Percentiles rank a stretch among this genome's conserved stretches.
Evolutionary conservation across 2,113 vertebrate genomes (phyloP).

Genomic region (Cyanoliseus patagonus): DNA sequence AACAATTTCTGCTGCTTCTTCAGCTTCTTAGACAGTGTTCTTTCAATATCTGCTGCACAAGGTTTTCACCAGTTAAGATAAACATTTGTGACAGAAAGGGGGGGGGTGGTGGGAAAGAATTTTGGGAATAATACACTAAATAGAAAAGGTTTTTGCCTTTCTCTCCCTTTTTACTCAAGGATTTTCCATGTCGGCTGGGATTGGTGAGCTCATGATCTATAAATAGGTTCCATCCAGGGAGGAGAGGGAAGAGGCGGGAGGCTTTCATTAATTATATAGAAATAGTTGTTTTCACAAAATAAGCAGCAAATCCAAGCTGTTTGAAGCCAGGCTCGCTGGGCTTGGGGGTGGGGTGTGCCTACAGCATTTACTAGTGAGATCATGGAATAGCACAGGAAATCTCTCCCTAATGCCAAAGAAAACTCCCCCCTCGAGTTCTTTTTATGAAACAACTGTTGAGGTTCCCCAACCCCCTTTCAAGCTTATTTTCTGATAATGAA

Average conservation of each 20-base stretch:
- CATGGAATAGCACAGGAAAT: conserved; percentile 63
- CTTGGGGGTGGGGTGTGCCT: not conserved
- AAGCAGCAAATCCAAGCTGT: conserved; percentile 23
- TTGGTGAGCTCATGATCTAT: conserved; percentile 32
- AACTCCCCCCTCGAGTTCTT: not conserved
- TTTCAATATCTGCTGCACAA: not conserved
- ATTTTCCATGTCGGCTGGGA: not conserved
- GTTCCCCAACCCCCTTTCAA: not conserved
- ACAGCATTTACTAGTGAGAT: conserved; percentile 57
- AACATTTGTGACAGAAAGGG: not conserved
- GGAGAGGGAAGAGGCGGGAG: not conserved
- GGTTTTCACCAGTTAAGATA: not conserved
- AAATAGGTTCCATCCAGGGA: conserved; percentile 17
- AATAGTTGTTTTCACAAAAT: conserved; percentile 28
- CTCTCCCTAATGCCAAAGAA: conserved; percentile 54
- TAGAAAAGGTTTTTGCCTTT: not conserved
- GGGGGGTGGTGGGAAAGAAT: not conserved
- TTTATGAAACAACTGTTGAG: conserved; percentile 6
- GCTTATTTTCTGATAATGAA: not conserved
- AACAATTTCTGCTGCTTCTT: not conserved
- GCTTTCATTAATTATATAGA: conserved; percentile 30
- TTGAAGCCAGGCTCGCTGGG: not conserved
- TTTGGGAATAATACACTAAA: not conserved
- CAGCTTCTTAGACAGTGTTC: not conserved
- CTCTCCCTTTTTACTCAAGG: not conserved